Evolutionary conservation across 1,140 invertebrate species (phyloP).

Genomic region (Acyrthosiphon pisum): DNA sequence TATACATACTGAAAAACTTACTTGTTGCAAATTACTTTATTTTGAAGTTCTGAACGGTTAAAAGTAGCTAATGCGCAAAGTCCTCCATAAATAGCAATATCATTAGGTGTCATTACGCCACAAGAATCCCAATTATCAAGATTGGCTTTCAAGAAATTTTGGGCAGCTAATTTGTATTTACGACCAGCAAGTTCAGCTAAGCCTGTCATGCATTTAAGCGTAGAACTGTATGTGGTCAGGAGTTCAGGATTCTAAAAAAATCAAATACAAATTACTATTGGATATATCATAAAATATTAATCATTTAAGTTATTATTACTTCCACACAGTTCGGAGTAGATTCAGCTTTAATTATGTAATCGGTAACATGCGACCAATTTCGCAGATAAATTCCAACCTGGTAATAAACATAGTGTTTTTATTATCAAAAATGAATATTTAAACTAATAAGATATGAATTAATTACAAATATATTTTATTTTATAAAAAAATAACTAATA

Average conservation of each 20-base stretch:
- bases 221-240: constrained; percentile 62
- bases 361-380: constrained; percentile 97
- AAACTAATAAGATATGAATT: neutral
- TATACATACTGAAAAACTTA: constrained; percentile 60
- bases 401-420: constrained; percentile 52
- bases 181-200: constrained; percentile 90
- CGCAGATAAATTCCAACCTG: constrained; percentile 87
- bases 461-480: neutral
- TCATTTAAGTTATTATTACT: constrained; percentile 63
- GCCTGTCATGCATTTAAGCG: constrained; percentile 93
- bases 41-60: constrained; percentile 92
- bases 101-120: constrained; percentile 85
- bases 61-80: constrained; percentile 97
- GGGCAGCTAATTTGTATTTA: constrained; percentile 95
- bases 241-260: constrained; percentile 48
- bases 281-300: constrained; percentile 30
- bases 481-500: too few species aligned
- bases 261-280: neutral
- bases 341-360: constrained; percentile 97
- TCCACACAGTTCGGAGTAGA: constrained; percentile 88
- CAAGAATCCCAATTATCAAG: constrained; percentile 94
- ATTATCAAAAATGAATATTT: neutral
- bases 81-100: constrained; percentile 96
- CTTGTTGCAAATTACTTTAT: constrained; percentile 92
- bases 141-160: constrained; percentile 91